Evolutionary conservation across 1,140 invertebrate genomes (phyloP), one percentile per base, ranked within the genome.

Genomic region (Drosophila obscura): DNA sequence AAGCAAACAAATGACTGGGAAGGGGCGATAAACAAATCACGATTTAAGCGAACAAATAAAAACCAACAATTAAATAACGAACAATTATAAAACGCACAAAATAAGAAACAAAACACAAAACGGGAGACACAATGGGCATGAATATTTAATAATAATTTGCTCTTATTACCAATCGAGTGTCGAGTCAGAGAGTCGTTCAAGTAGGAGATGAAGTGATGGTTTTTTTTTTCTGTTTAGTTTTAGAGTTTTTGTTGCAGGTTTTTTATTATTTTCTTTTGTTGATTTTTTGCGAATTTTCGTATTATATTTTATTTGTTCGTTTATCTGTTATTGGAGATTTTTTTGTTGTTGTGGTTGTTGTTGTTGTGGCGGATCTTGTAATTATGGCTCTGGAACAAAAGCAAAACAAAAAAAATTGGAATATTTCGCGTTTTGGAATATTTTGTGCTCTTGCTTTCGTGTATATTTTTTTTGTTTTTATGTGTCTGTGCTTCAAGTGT

Each of bases 91-190:
- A 57, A 56, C 52, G 53, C 76, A 83, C 53, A 73, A 66, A 85
- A 80, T 71, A 64, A 80, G 50, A 71, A 85, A 72, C 51, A 65
- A 83, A 39, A 39, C 35, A 39, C 65, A 58, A 73, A 69, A 77
- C 65, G 62, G 24, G 50, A 75, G 44, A 85, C 81, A 85, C 82
- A 87, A 85, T 82, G 82, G 81, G 78, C 82, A 81, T 87, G 66
- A 78, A 69, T 79, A 76, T 63, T 63, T 77, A 68, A 76, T 57
- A 76, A 76, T 75, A 76, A 76, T 76, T 87, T 82, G 78, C 82
- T 87, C 82, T 85, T 87, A 85, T 85, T 85, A 85, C 82, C 82
- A 85, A 85, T 85, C 76, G 87, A 81, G 64, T 85, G 82, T 82
- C 82, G 82, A 75, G 78, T 87, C 82, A 85, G 78, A 87, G 82